phyloP scores from a whole-genome alignment of 2,113 vertebrate species.

The Calonectris borealis region DNA sequence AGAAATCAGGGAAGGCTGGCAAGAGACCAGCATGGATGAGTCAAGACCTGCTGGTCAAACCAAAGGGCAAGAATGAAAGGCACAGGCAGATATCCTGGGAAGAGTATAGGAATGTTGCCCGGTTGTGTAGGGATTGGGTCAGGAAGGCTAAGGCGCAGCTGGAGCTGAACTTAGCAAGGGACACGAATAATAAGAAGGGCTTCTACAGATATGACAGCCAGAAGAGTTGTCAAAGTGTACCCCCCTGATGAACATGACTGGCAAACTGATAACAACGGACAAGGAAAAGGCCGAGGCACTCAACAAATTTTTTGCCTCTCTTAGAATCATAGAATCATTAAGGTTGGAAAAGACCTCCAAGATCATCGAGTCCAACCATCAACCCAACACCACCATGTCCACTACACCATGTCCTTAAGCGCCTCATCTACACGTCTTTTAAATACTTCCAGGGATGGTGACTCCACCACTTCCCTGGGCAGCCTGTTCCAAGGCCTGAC shows the following conservation, averaged over 20 bases:
- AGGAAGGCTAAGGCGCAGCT: neutral
- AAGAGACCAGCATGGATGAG: neutral
- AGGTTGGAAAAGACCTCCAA: too few species aligned
- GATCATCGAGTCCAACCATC: too few species aligned
- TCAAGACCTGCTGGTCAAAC: neutral
- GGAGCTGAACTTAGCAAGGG: neutral
- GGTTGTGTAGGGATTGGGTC: neutral
- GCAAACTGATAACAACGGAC: neutral
- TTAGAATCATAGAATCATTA: too few species aligned
- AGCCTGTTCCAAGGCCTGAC: too few species aligned
- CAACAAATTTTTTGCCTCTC: neutral
- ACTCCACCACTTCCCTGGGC: too few species aligned
- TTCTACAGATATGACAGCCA: neutral
- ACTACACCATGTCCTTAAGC: too few species aligned
- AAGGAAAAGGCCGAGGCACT: neutral
- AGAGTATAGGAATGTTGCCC: neutral
- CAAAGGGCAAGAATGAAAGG: neutral
- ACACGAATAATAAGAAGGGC: neutral
- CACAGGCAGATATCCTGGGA: neutral
- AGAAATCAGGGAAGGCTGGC: neutral
- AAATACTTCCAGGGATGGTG: too few species aligned
- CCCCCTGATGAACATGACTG: neutral
- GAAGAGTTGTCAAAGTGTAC: neutral
- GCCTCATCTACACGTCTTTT: too few species aligned
- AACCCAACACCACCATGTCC: too few species aligned